A percentile compares a stretch with the other conserved stretches of the same genome.
Conservation (phyloP, 2,797 vertebrate species). For the Esox lucius region DNA sequence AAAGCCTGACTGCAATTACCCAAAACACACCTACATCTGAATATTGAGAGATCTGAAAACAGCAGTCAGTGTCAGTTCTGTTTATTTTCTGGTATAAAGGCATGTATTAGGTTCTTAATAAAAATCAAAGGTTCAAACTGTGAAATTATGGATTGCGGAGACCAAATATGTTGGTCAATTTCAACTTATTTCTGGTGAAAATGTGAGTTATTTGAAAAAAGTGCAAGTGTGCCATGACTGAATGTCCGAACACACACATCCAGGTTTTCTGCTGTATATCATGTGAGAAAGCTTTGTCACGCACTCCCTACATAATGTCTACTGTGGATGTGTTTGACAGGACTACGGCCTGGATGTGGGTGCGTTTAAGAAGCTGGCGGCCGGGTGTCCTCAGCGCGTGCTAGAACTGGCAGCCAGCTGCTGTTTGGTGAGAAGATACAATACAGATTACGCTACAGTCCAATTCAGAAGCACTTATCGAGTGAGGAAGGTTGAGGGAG, state of each 20-base stretch:
- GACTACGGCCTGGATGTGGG: slow-evolving; percentile 84
- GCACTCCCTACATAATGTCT: background rate
- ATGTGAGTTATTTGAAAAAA: no score
- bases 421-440: slow-evolving; percentile 73
- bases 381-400: slow-evolving; percentile 75
- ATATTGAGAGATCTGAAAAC: no score
- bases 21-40: no score
- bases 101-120: no score
- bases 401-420: slow-evolving; percentile 81
- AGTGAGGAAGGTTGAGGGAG: background rate
- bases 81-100: no score
- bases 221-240: background rate
- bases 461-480: background rate
- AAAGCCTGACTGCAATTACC: no score
- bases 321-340: slow-evolving; percentile 56
- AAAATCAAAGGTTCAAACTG: no score
- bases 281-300: background rate
- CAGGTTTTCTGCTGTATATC: background rate
- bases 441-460: background rate
- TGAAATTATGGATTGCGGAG: no score
- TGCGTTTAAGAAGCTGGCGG: slow-evolving; percentile 77
- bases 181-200: no score
- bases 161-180: no score
- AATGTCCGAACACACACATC: background rate
- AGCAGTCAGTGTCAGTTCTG: no score